Evolutionary conservation across 1,140 invertebrate species (phyloP).

Genomic region (Drosophila varians): DNA sequence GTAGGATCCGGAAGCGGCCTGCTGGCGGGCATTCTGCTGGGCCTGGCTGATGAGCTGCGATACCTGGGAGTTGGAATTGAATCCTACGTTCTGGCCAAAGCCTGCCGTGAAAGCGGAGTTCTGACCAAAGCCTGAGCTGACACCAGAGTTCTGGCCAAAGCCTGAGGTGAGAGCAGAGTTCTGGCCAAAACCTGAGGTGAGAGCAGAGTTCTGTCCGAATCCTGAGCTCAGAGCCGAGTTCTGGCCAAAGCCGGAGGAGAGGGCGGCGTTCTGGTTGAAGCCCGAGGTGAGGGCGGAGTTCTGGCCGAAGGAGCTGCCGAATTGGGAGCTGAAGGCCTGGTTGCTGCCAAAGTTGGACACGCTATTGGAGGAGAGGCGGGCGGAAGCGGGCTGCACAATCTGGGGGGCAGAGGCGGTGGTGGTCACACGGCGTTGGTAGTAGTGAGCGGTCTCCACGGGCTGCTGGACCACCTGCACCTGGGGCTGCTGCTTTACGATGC

Average conservation of each 20-base stretch:
- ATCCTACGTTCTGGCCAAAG: constrained; percentile 4
- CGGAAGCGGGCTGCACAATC: constrained; percentile 37
- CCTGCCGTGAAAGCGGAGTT: background rate
- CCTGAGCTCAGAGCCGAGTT: constrained; percentile 8
- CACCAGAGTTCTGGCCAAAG: constrained; percentile 3
- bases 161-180: background rate
- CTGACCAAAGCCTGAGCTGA: constrained; percentile 9
- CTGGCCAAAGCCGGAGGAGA: constrained; percentile 23
- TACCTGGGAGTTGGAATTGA: constrained; percentile 31
- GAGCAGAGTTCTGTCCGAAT: constrained; percentile 20
- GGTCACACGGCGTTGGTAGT: constrained; percentile 63
- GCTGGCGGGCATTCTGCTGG: constrained; percentile 53
- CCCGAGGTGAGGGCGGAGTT: constrained; percentile 45
- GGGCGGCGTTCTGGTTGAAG: constrained; percentile 31
- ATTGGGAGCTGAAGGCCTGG: constrained; percentile 24
- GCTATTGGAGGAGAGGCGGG: constrained; percentile 20
- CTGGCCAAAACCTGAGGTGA: constrained; percentile 8
- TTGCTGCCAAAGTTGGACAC: constrained; percentile 45
- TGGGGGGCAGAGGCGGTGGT: constrained; percentile 51
- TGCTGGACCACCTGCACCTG: constrained; percentile 41
- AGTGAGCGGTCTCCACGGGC: constrained; percentile 59
- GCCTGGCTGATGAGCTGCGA: constrained; percentile 59
- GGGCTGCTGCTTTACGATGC: constrained; percentile 52
- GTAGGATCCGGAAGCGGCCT: constrained; percentile 17
- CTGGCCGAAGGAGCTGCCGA: constrained; percentile 32